Evolutionary conservation across 1,140 invertebrate species (phyloP).

Genomic region (Ips nitidus): DNA sequence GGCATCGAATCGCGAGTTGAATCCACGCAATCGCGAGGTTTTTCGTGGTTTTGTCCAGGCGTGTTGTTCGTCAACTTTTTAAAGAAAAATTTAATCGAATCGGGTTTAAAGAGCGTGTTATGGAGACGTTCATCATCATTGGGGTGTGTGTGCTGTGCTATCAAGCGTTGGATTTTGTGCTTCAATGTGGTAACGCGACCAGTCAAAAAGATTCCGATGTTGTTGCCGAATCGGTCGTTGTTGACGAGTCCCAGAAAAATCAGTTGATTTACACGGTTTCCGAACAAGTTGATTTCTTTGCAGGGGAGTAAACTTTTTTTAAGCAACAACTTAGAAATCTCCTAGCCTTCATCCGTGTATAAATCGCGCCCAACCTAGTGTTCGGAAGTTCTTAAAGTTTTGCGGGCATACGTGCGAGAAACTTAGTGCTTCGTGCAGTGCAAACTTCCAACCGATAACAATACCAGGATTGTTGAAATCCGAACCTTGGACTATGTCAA

Average conservation of each 20-base stretch:
- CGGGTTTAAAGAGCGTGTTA: slow-evolving; percentile 30
- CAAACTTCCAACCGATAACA: no score
- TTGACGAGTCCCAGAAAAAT: slow-evolving; percentile 29
- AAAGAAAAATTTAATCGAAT: not conserved
- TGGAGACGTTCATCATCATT: slow-evolving; percentile 60
- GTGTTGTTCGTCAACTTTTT: slow-evolving; percentile 12
- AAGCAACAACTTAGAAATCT: no score
- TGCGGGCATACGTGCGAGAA: no score
- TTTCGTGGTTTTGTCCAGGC: slow-evolving; percentile 15
- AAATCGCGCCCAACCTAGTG: no score
- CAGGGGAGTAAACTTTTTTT: not conserved
- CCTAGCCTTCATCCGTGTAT: not conserved
- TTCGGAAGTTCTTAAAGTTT: no score
- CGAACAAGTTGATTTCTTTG: slow-evolving; percentile 17
- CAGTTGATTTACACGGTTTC: slow-evolving; percentile 44
- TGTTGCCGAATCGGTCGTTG: slow-evolving; percentile 13
- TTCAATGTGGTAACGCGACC: slow-evolving; percentile 43
- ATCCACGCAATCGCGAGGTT: not conserved
- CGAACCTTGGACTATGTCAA: no score
- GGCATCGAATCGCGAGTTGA: not conserved
- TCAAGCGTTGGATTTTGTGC: slow-evolving; percentile 56
- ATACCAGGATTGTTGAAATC: no score
- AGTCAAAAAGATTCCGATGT: slow-evolving; percentile 29
- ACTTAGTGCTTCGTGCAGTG: no score
- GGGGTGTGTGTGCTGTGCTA: slow-evolving; percentile 60